A percentile compares a stretch with the other conserved stretches of the same genome.
These are phyloP conservation scores for Xestia ashworthii DNA, from an alignment of 2,888 invertebrate species.

Conservation along the genomic window DNA sequence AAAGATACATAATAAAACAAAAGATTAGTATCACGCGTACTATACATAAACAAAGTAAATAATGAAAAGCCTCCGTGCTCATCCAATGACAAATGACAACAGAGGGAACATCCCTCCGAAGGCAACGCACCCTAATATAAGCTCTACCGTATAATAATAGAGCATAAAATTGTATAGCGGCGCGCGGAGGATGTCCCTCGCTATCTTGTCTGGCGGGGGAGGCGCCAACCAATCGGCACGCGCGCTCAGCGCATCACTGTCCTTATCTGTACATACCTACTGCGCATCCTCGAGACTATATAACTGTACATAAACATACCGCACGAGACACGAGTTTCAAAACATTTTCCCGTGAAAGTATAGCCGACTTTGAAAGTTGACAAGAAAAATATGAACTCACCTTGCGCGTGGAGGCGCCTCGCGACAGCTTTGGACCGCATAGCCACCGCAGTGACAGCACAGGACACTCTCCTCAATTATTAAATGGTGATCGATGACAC, in stretches of 20 bases:
- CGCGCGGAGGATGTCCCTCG: slow-evolving; percentile 86
- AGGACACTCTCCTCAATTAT: slow-evolving; percentile 80
- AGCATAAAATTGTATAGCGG: slow-evolving; percentile 66
- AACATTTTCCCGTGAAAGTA: slow-evolving; percentile 16
- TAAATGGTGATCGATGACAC: slow-evolving; percentile 82
- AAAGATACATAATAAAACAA: slow-evolving; percentile 39
- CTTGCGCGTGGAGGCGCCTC: slow-evolving; percentile 93
- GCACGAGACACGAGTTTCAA: slow-evolving; percentile 12
- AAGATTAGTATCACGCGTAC: slow-evolving; percentile 54
- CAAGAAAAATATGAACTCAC: slow-evolving; percentile 83
- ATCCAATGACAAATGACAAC: slow-evolving; percentile 90
- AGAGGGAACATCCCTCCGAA: slow-evolving; percentile 87
- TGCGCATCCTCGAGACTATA: slow-evolving; percentile 77
- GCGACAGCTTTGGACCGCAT: slow-evolving; percentile 94
- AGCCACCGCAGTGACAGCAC: slow-evolving; percentile 81
- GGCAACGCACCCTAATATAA: slow-evolving; percentile 65
- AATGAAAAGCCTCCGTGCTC: slow-evolving; percentile 86
- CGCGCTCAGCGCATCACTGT: slow-evolving; percentile 86
- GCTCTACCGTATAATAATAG: slow-evolving; percentile 67
- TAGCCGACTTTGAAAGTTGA: slow-evolving; percentile 43
- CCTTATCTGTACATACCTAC: slow-evolving; percentile 84
- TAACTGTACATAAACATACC: slow-evolving; percentile 31
- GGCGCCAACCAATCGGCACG: slow-evolving; percentile 84
- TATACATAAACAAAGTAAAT: slow-evolving; percentile 82
- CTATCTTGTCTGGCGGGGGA: slow-evolving; percentile 90